phyloP scores from a whole-genome alignment of 2,888 invertebrate genomes.

The Lasius fuliginosus region DNA sequence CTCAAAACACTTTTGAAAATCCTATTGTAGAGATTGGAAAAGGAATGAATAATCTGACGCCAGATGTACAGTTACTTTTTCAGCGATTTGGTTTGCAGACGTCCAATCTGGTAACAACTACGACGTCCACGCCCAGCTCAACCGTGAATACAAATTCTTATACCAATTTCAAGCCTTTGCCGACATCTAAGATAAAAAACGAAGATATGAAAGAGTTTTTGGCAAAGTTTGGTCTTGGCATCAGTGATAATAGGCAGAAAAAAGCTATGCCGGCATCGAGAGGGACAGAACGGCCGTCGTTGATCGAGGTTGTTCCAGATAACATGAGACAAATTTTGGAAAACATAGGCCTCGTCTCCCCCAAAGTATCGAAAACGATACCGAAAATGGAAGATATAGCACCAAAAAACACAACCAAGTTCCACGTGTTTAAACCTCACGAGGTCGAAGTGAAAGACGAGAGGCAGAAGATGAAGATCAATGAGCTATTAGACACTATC shows the following conservation, averaged over 20 bases:
- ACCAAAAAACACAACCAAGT: slow-evolving; percentile 52
- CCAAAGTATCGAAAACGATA: slow-evolving; percentile 13
- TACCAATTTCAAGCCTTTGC: slow-evolving; percentile 86
- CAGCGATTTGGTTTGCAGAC: slow-evolving; percentile 82
- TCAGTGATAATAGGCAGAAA: slow-evolving; percentile 73
- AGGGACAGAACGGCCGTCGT: slow-evolving; percentile 65
- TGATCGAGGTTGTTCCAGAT: slow-evolving; percentile 81
- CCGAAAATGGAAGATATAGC: slow-evolving; percentile 35
- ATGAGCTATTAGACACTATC: slow-evolving; percentile 84
- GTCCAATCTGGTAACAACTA: slow-evolving; percentile 65
- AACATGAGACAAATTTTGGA: slow-evolving; percentile 85
- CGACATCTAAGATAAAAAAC: slow-evolving; percentile 81
- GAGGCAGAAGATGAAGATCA: slow-evolving; percentile 87
- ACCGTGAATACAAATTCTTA: slow-evolving; percentile 82
- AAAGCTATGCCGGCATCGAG: slow-evolving; percentile 77
- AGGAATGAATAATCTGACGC: slow-evolving; percentile 82
- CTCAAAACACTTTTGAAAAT: slow-evolving; percentile 79
- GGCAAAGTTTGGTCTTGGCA: slow-evolving; percentile 85
- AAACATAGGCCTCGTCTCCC: slow-evolving; percentile 84
- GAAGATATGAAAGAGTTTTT: slow-evolving; percentile 86
- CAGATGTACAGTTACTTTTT: slow-evolving; percentile 82
- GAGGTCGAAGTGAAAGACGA: slow-evolving; percentile 80
- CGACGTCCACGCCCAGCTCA: slow-evolving; percentile 71
- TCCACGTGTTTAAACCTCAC: slow-evolving; percentile 85
- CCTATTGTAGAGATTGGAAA: slow-evolving; percentile 75